Percentiles rank a stretch among this genome's conserved stretches.
Evolutionary conservation across 2,888 invertebrate species (phyloP).

Genomic region (Diarsia mendica): DNA sequence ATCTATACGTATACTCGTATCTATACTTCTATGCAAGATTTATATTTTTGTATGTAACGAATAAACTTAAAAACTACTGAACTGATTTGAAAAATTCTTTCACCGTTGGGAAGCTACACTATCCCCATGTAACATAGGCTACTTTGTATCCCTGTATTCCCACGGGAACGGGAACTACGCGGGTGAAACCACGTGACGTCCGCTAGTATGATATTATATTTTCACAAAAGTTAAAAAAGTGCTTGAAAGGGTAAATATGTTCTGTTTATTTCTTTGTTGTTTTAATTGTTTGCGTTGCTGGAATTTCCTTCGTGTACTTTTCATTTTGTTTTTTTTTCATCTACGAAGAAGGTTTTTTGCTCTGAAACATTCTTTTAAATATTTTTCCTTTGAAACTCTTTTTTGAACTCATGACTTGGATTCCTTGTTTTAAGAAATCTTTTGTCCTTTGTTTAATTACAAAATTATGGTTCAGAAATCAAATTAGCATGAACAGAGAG

Average conservation of each 20-base stretch:
- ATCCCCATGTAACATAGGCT: too few relatives aligned
- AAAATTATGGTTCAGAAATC: not conserved
- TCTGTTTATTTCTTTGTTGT: slow-evolving; percentile 3
- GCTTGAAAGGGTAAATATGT: not conserved
- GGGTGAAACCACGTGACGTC: too few relatives aligned
- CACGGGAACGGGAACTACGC: too few relatives aligned
- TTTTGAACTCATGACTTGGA: not conserved
- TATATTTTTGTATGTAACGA: too few relatives aligned
- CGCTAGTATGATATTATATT: not conserved
- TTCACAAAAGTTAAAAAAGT: not conserved
- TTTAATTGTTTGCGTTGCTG: slow-evolving; percentile 16
- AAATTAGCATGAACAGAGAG: not conserved
- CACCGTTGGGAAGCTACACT: too few relatives aligned
- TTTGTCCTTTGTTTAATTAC: not conserved
- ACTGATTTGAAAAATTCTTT: too few relatives aligned
- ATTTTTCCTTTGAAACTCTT: slow-evolving; percentile 38
- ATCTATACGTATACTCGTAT: too few relatives aligned
- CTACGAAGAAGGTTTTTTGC: not conserved
- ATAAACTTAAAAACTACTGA: too few relatives aligned
- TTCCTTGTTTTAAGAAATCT: not conserved
- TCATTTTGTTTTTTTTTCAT: slow-evolving; percentile 7
- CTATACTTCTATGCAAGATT: too few relatives aligned
- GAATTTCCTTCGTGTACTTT: not conserved
- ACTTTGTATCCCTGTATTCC: too few relatives aligned
- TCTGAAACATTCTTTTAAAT: slow-evolving; percentile 8